Percentiles rank a stretch among this genome's conserved stretches.
Evolutionary conservation across 2,113 vertebrate genomes (phyloP).

Genomic region (Sinosuthora webbiana): DNA sequence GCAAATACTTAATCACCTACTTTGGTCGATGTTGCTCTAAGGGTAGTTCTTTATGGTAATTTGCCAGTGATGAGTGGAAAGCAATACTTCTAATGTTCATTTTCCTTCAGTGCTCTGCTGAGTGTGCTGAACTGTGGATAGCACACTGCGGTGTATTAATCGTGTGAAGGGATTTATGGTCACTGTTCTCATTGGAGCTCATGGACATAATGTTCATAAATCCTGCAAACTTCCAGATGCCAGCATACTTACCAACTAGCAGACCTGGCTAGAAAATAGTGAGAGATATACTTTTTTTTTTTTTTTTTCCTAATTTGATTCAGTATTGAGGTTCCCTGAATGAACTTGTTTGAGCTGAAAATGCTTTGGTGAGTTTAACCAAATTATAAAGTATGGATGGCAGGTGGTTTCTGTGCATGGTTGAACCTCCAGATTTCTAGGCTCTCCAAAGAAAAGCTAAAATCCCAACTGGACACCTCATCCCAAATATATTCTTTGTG

Average conservation of each 20-base stretch:
- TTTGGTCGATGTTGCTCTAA: neutral
- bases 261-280: neutral
- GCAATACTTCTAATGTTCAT: neutral
- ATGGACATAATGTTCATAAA: neutral
- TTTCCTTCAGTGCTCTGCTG: neutral
- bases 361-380: neutral
- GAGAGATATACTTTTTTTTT: neutral
- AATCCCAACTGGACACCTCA: neutral
- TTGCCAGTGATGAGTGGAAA: slow-evolving; percentile 33
- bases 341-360: neutral
- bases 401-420: neutral
- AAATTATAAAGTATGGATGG: neutral
- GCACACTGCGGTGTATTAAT: neutral
- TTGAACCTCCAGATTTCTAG: neutral
- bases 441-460: neutral
- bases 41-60: slow-evolving; percentile 40
- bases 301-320: slow-evolving; percentile 12
- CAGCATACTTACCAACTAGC: neutral
- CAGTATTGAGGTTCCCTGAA: neutral
- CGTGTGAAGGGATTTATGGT: neutral
- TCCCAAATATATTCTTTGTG: neutral
- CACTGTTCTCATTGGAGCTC: neutral
- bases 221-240: neutral
- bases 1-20: slow-evolving; percentile 31
- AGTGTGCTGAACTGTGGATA: neutral